A percentile compares a stretch with the other conserved stretches of the same genome.
phyloP scores from a whole-genome alignment of 2,113 vertebrate genomes.

The Ceyx margarethae region DNA sequence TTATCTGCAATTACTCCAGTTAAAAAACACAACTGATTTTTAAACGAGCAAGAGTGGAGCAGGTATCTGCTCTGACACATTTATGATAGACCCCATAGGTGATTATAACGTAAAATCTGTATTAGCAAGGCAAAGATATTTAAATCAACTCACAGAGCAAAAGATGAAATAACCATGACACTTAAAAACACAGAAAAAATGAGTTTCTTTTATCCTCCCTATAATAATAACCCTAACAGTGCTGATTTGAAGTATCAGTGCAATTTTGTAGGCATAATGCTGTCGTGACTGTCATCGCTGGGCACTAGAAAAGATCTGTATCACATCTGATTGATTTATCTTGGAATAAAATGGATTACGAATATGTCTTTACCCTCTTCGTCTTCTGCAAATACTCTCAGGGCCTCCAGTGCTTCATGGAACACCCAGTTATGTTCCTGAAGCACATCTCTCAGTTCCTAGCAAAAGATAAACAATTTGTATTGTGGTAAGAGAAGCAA shows the following conservation, averaged over 20 bases:
- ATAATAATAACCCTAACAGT: not conserved
- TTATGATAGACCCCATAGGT: not conserved
- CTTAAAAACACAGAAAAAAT: not conserved
- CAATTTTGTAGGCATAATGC: not conserved
- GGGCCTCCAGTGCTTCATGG: conserved; percentile 83
- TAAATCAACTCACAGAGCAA: not conserved
- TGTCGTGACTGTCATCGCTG: not conserved
- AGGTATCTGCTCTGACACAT: not conserved
- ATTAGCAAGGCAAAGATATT: not conserved
- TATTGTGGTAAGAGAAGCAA: not conserved
- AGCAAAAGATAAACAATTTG: conserved; percentile 18
- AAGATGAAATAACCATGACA: not conserved
- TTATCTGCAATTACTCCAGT: not conserved
- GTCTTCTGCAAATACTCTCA: conserved; percentile 85
- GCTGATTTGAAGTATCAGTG: not conserved
- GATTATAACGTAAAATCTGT: not conserved
- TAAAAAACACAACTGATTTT: not conserved
- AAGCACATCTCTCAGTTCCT: conserved; percentile 91
- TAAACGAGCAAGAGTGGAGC: not conserved
- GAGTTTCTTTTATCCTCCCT: not conserved
- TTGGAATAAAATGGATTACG: not conserved
- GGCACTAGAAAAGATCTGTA: not conserved
- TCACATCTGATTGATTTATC: not conserved
- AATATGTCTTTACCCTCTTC: conserved; percentile 65
- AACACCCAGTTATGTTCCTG: conserved; percentile 91